Base-by-base conservation (phyloP, 1,140 invertebrate species). In the Penaeus japonicus region DNA sequence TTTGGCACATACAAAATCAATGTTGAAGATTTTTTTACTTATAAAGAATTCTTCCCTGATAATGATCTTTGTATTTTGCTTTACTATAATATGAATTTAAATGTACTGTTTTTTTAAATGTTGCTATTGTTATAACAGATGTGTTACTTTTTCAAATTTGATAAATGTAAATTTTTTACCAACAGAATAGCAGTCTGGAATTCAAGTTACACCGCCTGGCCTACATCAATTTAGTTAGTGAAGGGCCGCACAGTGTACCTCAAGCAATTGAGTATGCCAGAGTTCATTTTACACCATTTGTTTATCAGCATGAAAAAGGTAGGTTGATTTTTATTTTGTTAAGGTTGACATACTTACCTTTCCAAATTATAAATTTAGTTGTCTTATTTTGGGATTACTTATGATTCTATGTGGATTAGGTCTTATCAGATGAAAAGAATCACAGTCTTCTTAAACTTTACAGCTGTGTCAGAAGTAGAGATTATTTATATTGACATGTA, bases 201-300 rank as follows among this genome's bases (percentile, higher is more conserved):
- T 98, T 98, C 92, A 97, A 97, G 92, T 93, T 98, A 81, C 97
- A 98, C 92, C 92, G 95, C 89, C 92, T 96, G 87, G 94, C 94
- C 85, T 96, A 96, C 92, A 95, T 96, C 91, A 94, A 94, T 91
- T 92, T 97, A 90, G 94, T 97, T 32, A 93, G 94, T 91, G 93
- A 95, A 92, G 96, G 96, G 12, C 92, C 94, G 27, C 92, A 92
- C 73, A 94, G 94, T 91, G 96, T 96, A 92, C 93, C 92, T 35
- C 95, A 96, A 91, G 97, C 97, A n/a, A 96, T 99, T 85, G 92
- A 94, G 90, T 99, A 99, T 94, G 97, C 98, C 2, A 94, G 97
- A 65, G 94, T 94, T 89, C 94, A 98, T 93, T 96, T 99, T 92
- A 95, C 96, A 54, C 95, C 95, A 91, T 98, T 98, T 92, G 96